Evolutionary conservation across 2,113 vertebrate species (phyloP), one percentile per base, ranked within the genome.

Genomic region (Noturus placidus): DNA sequence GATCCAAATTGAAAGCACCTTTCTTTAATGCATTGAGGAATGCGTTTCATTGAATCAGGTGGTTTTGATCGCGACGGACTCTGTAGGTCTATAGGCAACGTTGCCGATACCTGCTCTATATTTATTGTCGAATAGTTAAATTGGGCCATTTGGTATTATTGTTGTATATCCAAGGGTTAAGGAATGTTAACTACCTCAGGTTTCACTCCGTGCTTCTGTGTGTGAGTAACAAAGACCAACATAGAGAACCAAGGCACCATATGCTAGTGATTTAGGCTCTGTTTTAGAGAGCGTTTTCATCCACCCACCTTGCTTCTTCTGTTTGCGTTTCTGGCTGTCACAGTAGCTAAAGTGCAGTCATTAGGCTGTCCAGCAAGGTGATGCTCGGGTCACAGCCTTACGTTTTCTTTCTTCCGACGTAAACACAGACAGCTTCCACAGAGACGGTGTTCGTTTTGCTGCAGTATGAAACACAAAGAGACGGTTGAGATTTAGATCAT

Each of bases 251-350:
- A n/a, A 85, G 56, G 27, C 74, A 67, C 92, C 93, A 95, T 94
- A 90, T 95, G 95, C 84, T 91, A 94, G 92, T 70, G 91, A 95
- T 95, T 95, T 94, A 90, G 92, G 89, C 82, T 91, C 87, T 87
- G 77, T 89, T 46, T 87, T 88, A 85, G 91, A 89, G 78, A 54
- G 67, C 83, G 57, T 88, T 88, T 84, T 84, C 14, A 65, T 87
- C 30, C 70, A 56, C 56, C 22, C 81, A 83, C 81, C 63, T 81
- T 86, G 85, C 67, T 70, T 52, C 82, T 67, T 88, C 52, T 84
- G 81, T 76, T 38, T 92, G 93, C 94, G 94, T 91, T 93, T 92
- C 93, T 94, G 93, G 92, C 93, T 93, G 91, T 94, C 94, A 92
- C 93, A 88, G 92, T 94, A 93, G 91, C 93, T 93, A 94, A 93